These are phyloP conservation scores for Crioceris asparagi DNA, from an alignment of 2,888 invertebrate genomes.

Conservation along the genomic window DNA sequence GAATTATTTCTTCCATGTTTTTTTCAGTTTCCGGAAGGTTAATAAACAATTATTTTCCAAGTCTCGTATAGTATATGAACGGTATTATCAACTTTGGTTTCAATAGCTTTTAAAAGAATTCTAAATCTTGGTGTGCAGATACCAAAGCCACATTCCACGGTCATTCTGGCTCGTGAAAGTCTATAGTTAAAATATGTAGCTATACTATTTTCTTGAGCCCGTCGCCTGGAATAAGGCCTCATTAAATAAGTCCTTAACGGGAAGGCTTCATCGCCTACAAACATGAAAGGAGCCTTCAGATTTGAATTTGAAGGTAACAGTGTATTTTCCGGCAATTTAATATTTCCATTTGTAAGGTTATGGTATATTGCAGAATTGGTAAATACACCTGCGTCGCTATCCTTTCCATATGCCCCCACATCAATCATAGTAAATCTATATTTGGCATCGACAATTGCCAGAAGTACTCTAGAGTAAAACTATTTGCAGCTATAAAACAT, in stretches of 20 bases:
- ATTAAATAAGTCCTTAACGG: constrained; percentile 5
- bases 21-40: neutral
- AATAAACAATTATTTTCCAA: neutral
- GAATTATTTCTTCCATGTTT: neutral
- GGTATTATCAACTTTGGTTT: constrained; percentile 11
- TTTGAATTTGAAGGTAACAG: constrained; percentile 3
- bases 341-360: constrained; percentile 1
- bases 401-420: constrained; percentile 9
- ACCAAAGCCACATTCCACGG: constrained; percentile 23
- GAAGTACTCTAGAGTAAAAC: constrained; percentile 4
- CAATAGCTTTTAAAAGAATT: constrained; percentile 12
- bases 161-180: constrained; percentile 18
- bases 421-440: too few relatives aligned
- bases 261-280: constrained; percentile 7
- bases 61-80: constrained; percentile 7
- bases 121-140: constrained; percentile 9
- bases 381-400: constrained; percentile 8
- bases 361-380: constrained; percentile 2
- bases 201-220: constrained; percentile 11
- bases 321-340: neutral
- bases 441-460: constrained; percentile 11
- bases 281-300: constrained; percentile 1
- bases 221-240: constrained; percentile 13
- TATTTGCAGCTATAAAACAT: constrained; percentile 8
- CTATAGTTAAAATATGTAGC: constrained; percentile 7